phyloP scores from a whole-genome alignment of 1,140 invertebrate species.

The Hyles euphorbiae region DNA sequence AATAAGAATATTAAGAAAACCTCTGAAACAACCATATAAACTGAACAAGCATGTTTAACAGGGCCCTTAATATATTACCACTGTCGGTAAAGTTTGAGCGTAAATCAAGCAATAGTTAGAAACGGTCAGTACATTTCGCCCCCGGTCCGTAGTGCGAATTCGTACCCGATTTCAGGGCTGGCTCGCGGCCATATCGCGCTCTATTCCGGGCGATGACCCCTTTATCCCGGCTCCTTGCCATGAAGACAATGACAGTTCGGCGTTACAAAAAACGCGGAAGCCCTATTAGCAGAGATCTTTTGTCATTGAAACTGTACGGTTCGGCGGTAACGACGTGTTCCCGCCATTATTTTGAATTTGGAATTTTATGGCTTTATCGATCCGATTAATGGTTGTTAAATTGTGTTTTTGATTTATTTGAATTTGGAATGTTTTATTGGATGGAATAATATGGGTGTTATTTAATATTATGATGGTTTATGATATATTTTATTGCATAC shows the following conservation, averaged over 20 bases:
- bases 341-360: neutral
- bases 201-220: slow-evolving; percentile 13
- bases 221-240: slow-evolving; percentile 7
- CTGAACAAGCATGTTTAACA: no score
- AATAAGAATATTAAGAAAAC: no score
- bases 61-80: no score
- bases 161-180: slow-evolving; percentile 3
- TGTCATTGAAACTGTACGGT: neutral
- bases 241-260: slow-evolving; percentile 9
- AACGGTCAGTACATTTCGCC: neutral
- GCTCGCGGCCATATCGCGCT: slow-evolving; percentile 6
- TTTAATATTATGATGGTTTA: no score
- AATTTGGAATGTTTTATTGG: no score
- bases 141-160: neutral
- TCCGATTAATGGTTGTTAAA: neutral
- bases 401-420: no score
- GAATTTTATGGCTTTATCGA: neutral
- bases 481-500: no score
- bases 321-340: neutral
- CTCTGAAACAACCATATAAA: no score
- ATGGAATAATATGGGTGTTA: no score
- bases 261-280: slow-evolving; percentile 5
- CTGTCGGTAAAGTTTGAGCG: no score
- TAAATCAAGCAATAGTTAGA: no score
- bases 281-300: slow-evolving; percentile 4